Evolutionary conservation across 2,113 vertebrate genomes (phyloP), one percentile per base, ranked within the genome.

Genomic region (Phaethon lepturus): DNA sequence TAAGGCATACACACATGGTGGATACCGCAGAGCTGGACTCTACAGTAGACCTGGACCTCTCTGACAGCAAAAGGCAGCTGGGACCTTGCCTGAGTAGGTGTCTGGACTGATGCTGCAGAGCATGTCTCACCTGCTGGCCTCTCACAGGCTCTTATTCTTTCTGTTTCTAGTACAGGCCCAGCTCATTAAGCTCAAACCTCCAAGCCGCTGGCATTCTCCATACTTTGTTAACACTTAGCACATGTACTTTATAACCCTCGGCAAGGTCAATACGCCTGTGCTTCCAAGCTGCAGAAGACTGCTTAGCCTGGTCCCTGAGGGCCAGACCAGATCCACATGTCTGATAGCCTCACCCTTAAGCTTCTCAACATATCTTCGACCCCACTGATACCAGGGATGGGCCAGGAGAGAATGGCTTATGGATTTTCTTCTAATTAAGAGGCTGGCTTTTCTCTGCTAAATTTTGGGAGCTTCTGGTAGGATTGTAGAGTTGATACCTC

Each of bases 211-310:
- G 18, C 62, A 15, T 38, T 86, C 47, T 67, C 50, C 23, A 8
- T 14, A 18, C 28, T 31, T 59, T 0, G 0, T 67, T 78, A 68
- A 35, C 40, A 20, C 59, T 35, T 14, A 63, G 73, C 53, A 52
- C 23, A 1, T 13, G 13, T n/a, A 16, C 78, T 75, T 82, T 17
- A 20, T 53, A 71, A 52, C 29, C 50, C 69, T 26, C 69, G 49
- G 52, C 56, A 56, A 90, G 42, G 44, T 35, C 68, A 56, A 9
- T 24, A 5, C 6, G 25, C 12, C 31, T 35, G 38, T 55, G 78
- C 55, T 82, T 31, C 25, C 0, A 3, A 56, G 50, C 60, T 75
- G 40, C 66, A 60, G 71, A 44, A 20, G 0, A 2, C 38, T 50
- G 52, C 68, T 88, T 42, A 42, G 31, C 28, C 75, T 42, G 81